phyloP scores from a whole-genome alignment of 2,797 vertebrate genomes.

The Cyclura pinguis region DNA sequence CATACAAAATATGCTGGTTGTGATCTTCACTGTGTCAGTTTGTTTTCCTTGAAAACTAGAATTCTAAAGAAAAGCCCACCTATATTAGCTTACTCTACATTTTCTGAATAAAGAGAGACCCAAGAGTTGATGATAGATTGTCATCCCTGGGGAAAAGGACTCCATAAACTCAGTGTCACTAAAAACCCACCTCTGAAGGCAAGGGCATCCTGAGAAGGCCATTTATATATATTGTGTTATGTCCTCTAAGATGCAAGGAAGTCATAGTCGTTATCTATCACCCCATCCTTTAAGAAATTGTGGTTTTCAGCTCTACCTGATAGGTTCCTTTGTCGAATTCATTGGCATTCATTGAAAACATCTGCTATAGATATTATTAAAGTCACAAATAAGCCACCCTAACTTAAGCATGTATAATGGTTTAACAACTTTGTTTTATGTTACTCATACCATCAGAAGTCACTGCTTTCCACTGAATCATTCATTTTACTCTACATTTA shows the following conservation, averaged over 20 bases:
- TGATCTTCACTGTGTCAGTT: no score
- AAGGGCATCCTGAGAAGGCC: neutral
- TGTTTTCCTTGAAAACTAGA: no score
- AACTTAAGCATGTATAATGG: neutral
- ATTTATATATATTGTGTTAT: neutral
- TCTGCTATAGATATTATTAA: neutral
- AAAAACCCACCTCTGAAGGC: neutral
- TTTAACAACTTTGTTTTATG: neutral
- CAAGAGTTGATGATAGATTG: neutral
- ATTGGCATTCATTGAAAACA: neutral
- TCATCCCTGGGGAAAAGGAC: neutral
- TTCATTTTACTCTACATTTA: conserved; percentile 46
- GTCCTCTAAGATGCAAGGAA: neutral
- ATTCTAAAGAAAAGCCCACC: no score
- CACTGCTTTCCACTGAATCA: conserved; percentile 20
- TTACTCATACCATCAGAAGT: conserved; percentile 9
- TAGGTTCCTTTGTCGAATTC: neutral
- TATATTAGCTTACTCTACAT: no score
- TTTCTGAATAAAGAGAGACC: neutral
- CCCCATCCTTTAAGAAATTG: neutral
- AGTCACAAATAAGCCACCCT: neutral
- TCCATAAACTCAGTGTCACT: neutral
- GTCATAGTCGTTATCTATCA: neutral
- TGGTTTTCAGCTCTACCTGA: neutral
- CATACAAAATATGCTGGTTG: no score